Conservation (phyloP, 2,888 invertebrate genomes). For the Sinodicranocentrus sp. region DNA sequence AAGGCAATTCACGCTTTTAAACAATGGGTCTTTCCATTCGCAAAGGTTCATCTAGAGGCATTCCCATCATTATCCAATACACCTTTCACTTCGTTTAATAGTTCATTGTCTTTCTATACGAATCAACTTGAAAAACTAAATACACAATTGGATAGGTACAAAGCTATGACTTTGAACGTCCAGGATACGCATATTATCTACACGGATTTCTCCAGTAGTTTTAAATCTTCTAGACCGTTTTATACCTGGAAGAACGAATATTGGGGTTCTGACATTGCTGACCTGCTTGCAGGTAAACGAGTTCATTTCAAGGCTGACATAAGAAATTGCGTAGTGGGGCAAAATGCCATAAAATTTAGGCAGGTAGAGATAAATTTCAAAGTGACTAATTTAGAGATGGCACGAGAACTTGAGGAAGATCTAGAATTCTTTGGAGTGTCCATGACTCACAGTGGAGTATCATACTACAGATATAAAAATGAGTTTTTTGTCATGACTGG, state of each 20-base stretch:
- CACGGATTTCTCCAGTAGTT: constrained; percentile 18
- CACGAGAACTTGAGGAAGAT: constrained; percentile 9
- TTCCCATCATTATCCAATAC: too few relatives aligned
- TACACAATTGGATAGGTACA: background rate
- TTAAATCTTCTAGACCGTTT: constrained; percentile 31
- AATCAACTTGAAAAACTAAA: background rate
- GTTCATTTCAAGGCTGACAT: constrained; percentile 32
- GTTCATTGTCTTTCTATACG: too few relatives aligned
- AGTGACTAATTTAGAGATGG: background rate
- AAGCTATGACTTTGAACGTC: background rate
- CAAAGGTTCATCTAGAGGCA: constrained; percentile 12
- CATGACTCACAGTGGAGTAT: constrained; percentile 47
- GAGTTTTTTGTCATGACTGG: constrained; percentile 15
- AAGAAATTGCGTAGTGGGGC: background rate
- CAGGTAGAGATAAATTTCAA: constrained; percentile 40
- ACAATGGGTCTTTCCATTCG: constrained; percentile 49
- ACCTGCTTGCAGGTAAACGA: constrained; percentile 11
- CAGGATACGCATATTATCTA: background rate
- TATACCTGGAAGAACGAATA: constrained; percentile 42
- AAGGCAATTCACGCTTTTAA: constrained; percentile 16
- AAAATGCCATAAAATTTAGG: constrained; percentile 42
- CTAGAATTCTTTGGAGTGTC: constrained; percentile 20
- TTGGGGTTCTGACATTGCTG: background rate
- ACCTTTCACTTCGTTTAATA: too few relatives aligned
- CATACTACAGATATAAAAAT: constrained; percentile 17